Evolutionary conservation across 2,888 invertebrate genomes (phyloP).

Genomic region (Smittia sp.): DNA sequence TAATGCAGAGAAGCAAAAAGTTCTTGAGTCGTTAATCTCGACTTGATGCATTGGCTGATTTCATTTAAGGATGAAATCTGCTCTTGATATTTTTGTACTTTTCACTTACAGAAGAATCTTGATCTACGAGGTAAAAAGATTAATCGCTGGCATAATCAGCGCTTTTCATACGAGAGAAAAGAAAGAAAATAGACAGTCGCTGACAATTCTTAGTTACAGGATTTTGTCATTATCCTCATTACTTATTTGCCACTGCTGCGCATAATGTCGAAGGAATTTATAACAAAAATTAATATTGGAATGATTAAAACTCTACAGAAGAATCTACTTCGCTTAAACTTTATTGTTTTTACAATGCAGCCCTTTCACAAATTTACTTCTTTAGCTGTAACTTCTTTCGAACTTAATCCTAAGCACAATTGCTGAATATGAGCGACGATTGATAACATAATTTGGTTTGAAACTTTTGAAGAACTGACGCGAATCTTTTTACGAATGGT

Average conservation of each 20-base stretch:
- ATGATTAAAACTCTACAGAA: constrained; percentile 1
- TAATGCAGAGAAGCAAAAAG: no score
- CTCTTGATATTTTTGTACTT: background rate
- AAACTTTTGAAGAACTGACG: background rate
- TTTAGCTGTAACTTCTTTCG: background rate
- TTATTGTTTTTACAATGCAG: background rate
- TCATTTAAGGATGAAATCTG: background rate
- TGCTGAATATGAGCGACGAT: background rate
- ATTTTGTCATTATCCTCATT: background rate
- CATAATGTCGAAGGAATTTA: no score
- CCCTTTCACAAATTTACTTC: background rate
- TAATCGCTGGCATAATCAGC: background rate
- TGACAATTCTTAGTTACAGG: background rate
- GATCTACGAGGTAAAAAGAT: background rate
- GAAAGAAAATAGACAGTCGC: background rate
- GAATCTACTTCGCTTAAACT: background rate
- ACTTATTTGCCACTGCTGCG: no score
- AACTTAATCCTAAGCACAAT: background rate
- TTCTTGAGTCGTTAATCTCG: no score
- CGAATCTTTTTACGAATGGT: constrained; percentile 7
- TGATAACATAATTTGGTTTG: background rate
- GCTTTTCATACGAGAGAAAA: no score
- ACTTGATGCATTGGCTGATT: background rate
- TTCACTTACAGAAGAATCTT: background rate
- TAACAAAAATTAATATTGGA: constrained; percentile 2